Evolutionary conservation across 2,797 vertebrate species (phyloP).

Genomic region (Vipera ursinii): DNA sequence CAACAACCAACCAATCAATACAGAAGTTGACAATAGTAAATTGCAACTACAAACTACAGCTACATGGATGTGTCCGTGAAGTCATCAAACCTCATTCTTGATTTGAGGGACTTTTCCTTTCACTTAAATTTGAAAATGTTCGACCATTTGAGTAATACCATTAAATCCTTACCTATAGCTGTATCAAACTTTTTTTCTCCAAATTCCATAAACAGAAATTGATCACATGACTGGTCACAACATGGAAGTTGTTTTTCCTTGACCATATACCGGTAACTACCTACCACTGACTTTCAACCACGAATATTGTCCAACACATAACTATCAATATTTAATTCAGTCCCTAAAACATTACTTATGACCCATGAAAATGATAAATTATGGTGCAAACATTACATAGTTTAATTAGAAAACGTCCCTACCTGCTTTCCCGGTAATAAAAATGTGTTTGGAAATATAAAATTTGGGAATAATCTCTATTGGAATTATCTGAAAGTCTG

Average conservation of each 20-base stretch:
- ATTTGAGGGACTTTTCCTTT: neutral
- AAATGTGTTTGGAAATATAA: neutral
- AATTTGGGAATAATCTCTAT: neutral
- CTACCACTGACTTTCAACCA: neutral
- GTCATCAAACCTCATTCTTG: neutral
- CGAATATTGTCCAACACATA: rapidly evolving
- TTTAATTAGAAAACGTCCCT: neutral
- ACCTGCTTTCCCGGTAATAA: neutral
- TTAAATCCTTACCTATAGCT: neutral
- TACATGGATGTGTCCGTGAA: neutral
- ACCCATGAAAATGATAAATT: neutral
- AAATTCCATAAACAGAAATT: neutral
- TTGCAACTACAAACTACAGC: neutral
- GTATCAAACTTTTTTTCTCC: rapidly evolving
- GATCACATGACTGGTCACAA: neutral
- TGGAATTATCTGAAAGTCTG: neutral
- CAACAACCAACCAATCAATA: neutral
- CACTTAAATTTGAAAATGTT: neutral
- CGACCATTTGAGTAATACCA: neutral
- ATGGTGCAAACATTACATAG: neutral
- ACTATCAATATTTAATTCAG: rapidly evolving
- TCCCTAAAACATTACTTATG: too few species aligned
- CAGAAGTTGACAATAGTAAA: neutral
- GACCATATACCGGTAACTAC: neutral
- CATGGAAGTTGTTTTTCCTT: neutral